These are phyloP conservation scores for Heteronetta atricapilla DNA, from an alignment of 2,113 vertebrate species.

Conservation along the genomic window DNA sequence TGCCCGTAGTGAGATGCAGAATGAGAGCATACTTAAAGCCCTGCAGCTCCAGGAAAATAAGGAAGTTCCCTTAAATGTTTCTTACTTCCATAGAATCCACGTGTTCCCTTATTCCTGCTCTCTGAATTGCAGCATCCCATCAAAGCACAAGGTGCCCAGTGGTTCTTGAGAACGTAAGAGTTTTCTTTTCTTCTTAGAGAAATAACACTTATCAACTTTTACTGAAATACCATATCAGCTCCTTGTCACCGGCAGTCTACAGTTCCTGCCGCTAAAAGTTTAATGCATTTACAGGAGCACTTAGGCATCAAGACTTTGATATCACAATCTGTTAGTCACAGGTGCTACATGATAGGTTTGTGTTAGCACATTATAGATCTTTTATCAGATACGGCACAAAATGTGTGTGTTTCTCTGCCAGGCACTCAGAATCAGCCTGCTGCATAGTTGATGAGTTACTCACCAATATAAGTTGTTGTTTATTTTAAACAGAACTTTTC, in stretches of 20 bases:
- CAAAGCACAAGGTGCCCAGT: conserved; percentile 69
- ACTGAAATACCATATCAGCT: conserved; percentile 69
- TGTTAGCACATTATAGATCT: conserved; percentile 74
- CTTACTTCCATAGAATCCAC: not conserved
- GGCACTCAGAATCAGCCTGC: conserved; percentile 62
- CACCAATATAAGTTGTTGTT: conserved; percentile 54
- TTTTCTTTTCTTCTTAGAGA: conserved; percentile 58
- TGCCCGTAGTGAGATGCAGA: accelerated
- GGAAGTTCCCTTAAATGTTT: not conserved
- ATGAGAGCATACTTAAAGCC: not conserved
- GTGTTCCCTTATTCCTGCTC: conserved; percentile 33
- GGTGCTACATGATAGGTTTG: conserved; percentile 73
- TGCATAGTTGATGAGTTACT: conserved; percentile 63
- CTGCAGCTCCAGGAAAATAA: not conserved
- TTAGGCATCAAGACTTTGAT: conserved; percentile 72
- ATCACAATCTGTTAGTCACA: conserved; percentile 74
- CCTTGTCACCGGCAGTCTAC: conserved; percentile 65
- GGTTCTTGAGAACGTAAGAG: conserved; percentile 38
- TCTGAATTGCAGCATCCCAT: conserved; percentile 41
- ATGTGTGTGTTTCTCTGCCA: conserved; percentile 69
- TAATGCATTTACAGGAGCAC: conserved; percentile 72
- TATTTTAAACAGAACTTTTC: conserved; percentile 56
- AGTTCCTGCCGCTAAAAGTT: conserved; percentile 66
- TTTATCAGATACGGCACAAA: conserved; percentile 71
- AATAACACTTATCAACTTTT: conserved; percentile 63